Evolutionary conservation across 2,113 vertebrate genomes (phyloP), one percentile per base, ranked within the genome.

Genomic region (Pteruthius melanotis): DNA sequence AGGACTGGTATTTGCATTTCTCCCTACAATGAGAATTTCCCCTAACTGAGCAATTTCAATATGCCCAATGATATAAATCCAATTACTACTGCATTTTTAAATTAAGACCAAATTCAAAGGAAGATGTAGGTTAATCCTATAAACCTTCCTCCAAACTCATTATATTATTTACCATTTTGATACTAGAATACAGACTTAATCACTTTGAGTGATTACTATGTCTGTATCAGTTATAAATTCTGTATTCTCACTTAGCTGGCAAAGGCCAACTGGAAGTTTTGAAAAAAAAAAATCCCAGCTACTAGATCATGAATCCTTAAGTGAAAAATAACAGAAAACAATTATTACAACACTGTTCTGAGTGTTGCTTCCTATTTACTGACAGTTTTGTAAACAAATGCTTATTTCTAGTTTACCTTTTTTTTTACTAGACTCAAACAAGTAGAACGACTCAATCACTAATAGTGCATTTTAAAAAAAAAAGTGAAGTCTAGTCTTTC

Each of bases 81-180:
- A 87, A 83, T 82, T 87, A 79, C 47, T 64, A 56, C 0, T 40
- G 18, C 35, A 24, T 50, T 91, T 89, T 81, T 3, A 13, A 93
- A 85, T 93, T 81, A 82, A 74, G 28, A 82, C 20, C 50, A 31
- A 90, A 90, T 53, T 94, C 70, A 91, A 95, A 79, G 35, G n/a
- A 87, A 72, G 57, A 93, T 61, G 26, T 69, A 89, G 63, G 78
- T 76, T 61, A 87, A 57, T 37, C 49, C 31, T 40, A 42, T 47
- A 74, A 80, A 56, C 56, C 26, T 49, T 84, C 30, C 40, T 69
- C 45, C 75, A 83, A 42, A 87, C 49, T 91, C 61, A 68, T 52
- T 56, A 65, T 60, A 81, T 45, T 74, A 15, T 88, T 70, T 83
- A 47, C n/a, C 20, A 28, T 66, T 79, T 76, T 83, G 66, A 79